Base-by-base conservation (phyloP, 2,113 vertebrate species). In the Tragelaphus scriptus region DNA sequence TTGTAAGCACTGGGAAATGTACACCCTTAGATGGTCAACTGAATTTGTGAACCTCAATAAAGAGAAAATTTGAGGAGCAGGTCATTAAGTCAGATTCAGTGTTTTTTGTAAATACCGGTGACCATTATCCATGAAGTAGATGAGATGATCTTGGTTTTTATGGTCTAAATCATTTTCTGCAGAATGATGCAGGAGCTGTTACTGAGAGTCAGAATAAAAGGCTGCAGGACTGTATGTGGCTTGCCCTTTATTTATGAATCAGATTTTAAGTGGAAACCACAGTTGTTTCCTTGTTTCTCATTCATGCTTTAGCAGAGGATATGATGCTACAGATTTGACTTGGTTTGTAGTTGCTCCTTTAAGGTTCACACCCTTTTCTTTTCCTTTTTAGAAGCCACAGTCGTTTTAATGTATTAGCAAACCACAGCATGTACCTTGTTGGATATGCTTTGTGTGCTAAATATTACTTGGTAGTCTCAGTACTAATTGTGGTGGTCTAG, bases 251-350 rank as follows among this genome's bases (percentile, higher is more conserved):
- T 95, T 97, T 98, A 95, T 97, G 98, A 98, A 98, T 98, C 91
- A 95, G 89, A 91, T 86, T 93, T 95, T 55, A 96, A 79, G 95
- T 96, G 88, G 94, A 97, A 98, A 96, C 98, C 97, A 89, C 97
- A 98, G 40, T 96, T 89, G 81, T 97, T 98, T 98, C 97, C 97
- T 98, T 96, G 93, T 95, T 90, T 98, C 97, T 97, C 98, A 98
- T 98, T 98, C 98, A 98, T 97, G 80, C 91, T 95, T 97, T 95
- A 93, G 84, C 92, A 94, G 96, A 97, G 97, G 97, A 95, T 97
- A 7, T 97, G 98, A 97, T 93, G 81, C 86, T 89, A n/a, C 47
- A 80, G 86, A 85, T 71, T 58, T 91, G 58, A 13, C 68, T 94
- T 79, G 53, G 58, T 93, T 96, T 96, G 85, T 94, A 97, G 93